Evolutionary conservation across 1,140 invertebrate genomes (phyloP).

Genomic region (Temnothorax longispinosus): DNA sequence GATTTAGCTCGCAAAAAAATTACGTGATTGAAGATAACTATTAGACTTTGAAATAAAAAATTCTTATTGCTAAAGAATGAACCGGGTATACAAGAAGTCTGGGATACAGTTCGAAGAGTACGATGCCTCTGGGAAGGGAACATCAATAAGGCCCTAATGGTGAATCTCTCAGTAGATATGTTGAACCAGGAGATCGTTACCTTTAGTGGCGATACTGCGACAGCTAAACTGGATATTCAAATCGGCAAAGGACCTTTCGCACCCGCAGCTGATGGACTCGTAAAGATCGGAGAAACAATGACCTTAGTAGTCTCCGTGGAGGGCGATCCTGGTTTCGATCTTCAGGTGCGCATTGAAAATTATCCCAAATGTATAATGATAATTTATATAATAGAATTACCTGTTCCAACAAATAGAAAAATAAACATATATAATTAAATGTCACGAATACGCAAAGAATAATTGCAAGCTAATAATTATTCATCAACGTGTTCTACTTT

Average conservation of each 20-base stretch:
- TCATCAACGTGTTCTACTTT: background rate
- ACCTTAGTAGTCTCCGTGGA: slow-evolving; percentile 93
- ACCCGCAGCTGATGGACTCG: slow-evolving; percentile 90
- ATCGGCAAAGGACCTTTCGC: slow-evolving; percentile 92
- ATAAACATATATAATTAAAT: background rate
- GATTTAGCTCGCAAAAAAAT: slow-evolving; percentile 2
- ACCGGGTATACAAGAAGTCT: slow-evolving; percentile 92
- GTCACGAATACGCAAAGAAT: background rate
- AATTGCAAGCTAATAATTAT: background rate
- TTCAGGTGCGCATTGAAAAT: slow-evolving; percentile 84
- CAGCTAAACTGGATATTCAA: slow-evolving; percentile 93
- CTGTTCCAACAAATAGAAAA: background rate
- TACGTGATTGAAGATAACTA: background rate
- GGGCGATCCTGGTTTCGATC: slow-evolving; percentile 92
- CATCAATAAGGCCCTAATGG: slow-evolving; percentile 90
- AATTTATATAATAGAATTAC: background rate
- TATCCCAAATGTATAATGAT: background rate
- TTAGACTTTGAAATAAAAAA: slow-evolving; percentile 25
- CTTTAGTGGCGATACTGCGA: slow-evolving; percentile 93
- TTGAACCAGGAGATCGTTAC: slow-evolving; percentile 92
- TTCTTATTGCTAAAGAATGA: slow-evolving; percentile 87
- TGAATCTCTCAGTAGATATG: slow-evolving; percentile 92
- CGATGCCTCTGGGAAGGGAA: slow-evolving; percentile 94
- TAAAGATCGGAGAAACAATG: slow-evolving; percentile 94
- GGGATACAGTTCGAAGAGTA: slow-evolving; percentile 92